phyloP scores from a whole-genome alignment of 2,797 vertebrate genomes.

The Catostomus latipinnis region DNA sequence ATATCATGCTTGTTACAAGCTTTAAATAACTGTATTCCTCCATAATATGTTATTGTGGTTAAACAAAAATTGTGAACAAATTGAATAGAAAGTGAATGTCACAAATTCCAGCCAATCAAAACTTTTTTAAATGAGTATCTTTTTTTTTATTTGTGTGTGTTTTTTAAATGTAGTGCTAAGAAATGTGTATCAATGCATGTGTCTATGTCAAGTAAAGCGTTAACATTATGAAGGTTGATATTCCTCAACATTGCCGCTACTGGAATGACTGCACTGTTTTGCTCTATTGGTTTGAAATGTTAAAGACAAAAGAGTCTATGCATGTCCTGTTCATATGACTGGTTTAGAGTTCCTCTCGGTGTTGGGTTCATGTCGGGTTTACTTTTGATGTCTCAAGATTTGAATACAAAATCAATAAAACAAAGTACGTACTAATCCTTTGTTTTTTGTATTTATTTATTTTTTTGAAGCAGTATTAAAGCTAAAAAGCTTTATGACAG shows the following conservation, averaged over 20 bases:
- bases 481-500: background rate
- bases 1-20: no score
- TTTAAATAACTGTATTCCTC: no score
- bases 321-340: background rate
- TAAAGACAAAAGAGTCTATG: background rate
- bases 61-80: background rate
- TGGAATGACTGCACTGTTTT: constrained; percentile 79
- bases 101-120: background rate
- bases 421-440: background rate
- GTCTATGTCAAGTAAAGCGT: background rate
- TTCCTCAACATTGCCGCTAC: constrained; percentile 69
- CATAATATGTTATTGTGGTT: no score
- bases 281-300: constrained; percentile 60
- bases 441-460: background rate
- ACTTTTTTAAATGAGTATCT: background rate
- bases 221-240: constrained; percentile 3
- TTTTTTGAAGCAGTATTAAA: background rate
- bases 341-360: constrained; percentile 1
- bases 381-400: constrained; percentile 5
- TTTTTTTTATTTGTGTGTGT: background rate
- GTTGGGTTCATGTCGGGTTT: constrained; percentile 2
- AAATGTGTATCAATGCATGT: constrained; percentile 1
- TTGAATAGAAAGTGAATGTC: background rate
- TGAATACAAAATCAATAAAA: constrained; percentile 45
- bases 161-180: background rate